Evolutionary conservation across 2,888 invertebrate species (phyloP), one percentile per base, ranked within the genome.

Genomic region (Drosophila rellima): DNA sequence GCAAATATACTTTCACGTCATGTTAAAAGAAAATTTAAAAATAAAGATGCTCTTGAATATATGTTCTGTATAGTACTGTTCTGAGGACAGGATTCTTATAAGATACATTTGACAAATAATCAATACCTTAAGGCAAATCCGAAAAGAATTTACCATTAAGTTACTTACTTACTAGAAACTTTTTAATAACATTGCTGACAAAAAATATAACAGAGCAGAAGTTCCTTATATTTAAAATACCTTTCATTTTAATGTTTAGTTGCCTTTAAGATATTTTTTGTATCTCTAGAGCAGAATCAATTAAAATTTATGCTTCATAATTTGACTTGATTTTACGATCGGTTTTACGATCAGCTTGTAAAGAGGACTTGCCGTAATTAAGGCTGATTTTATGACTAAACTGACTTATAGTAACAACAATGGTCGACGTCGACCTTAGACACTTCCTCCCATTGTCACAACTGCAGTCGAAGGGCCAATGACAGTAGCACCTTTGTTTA

Each of bases 371-470:
- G 64, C 31, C 15, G 59, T 51, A 75, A 81, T 80, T 81, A 72
- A 74, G 42, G 42, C 56, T 23, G 48, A 35, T 65, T 71, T 74
- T 68, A 76, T 59, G 47, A 45, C 17, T 61, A 7, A 18, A 11
- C 54, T 40, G 54, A 39, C 37, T 18, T 11, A 26, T 15, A n/a
- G 18, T 26, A 11, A 5, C 20, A 18, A 40, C 71, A 80, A 60
- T 59, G 35, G 40, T 23, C 51, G 35, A 17, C 37, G 23, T 13
- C 37, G 52, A 87, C 84, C 89, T 85, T 89, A 81, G 74, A 77
- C 52, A 84, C 77, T 85, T 85, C 89, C 89, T 68, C 64, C 51
- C 84, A 89, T 89, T 89, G 84, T 88, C 63, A 54, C 57, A 40
- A 54, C 35, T 26, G 44, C 42, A 48, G 61, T 31, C 40, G 39